These are phyloP conservation scores for Urocyon cinereoargenteus DNA, from an alignment of 2,797 vertebrate genomes.

Conservation along the genomic window DNA sequence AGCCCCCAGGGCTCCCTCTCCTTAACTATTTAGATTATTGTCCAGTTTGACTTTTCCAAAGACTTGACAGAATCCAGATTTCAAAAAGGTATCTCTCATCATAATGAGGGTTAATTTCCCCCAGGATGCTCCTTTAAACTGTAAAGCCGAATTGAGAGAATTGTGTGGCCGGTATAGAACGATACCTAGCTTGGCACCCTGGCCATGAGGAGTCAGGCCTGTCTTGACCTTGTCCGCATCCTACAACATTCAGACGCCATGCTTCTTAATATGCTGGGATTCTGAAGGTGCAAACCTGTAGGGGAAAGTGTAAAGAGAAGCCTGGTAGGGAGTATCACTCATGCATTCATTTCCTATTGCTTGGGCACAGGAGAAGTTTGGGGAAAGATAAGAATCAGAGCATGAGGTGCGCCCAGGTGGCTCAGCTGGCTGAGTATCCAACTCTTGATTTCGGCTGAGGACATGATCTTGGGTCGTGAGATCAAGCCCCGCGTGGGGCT, in stretches of 20 bases:
- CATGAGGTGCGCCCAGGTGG: neutral
- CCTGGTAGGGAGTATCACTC: neutral
- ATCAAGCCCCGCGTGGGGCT: neutral
- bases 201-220: neutral
- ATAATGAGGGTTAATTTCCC: neutral
- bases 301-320: slow-evolving; percentile 24
- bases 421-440: rapidly evolving
- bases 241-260: neutral
- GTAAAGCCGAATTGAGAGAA: neutral
- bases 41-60: neutral
- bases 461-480: neutral
- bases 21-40: neutral
- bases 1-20: neutral
- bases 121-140: neutral
- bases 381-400: neutral
- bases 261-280: neutral
- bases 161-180: neutral
- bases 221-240: neutral
- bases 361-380: neutral
- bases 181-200: neutral
- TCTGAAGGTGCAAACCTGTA: neutral
- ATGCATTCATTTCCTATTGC: neutral
- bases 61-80: neutral
- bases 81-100: neutral
- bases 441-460: neutral